Conservation (phyloP, 1,140 invertebrate species). For the Drosophila pruinosa region DNA sequence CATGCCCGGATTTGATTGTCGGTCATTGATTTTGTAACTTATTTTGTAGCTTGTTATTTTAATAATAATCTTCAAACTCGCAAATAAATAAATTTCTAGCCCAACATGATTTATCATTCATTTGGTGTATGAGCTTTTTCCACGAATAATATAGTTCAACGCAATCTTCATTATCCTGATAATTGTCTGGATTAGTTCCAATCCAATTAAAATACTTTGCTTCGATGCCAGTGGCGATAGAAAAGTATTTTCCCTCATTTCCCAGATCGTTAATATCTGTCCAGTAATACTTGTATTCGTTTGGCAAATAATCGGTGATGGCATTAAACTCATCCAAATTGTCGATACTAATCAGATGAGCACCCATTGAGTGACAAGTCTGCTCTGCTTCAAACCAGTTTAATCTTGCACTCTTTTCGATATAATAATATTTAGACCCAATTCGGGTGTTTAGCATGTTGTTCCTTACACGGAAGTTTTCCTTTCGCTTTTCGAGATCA, state of each 20-base stretch:
- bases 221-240: background rate
- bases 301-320: no score
- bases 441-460: no score
- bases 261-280: constrained; percentile 9
- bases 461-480: no score
- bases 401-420: background rate
- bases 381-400: background rate
- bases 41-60: no score
- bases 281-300: background rate
- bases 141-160: background rate
- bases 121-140: background rate
- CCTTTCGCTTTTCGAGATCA: no score
- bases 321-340: background rate
- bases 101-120: constrained; percentile 19
- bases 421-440: constrained; percentile 8
- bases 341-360: background rate
- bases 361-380: background rate
- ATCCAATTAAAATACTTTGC: background rate
- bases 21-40: no score
- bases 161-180: background rate
- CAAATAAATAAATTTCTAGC: constrained; percentile 1
- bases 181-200: background rate
- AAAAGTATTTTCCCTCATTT: background rate
- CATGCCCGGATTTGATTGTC: no score
- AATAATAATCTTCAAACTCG: no score